Evolutionary conservation across 2,797 vertebrate species (phyloP).

Genomic region (Syngnathus acus): DNA sequence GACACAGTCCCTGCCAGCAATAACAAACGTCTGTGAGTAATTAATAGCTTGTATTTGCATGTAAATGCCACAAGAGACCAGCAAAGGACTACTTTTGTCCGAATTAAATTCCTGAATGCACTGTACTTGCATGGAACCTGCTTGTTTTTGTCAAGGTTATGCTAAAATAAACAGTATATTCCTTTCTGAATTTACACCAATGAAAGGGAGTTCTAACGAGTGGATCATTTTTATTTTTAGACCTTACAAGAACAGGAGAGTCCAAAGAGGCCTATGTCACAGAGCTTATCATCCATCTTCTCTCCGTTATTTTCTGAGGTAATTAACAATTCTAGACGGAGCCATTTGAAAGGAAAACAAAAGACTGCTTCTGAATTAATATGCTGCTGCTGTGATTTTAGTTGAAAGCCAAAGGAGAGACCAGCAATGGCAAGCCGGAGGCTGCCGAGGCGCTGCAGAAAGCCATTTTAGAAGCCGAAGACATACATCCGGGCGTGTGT

Average conservation of each 20-base stretch:
- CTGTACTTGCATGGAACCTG: no score
- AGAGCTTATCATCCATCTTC: slow-evolving; percentile 88
- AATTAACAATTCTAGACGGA: slow-evolving; percentile 26
- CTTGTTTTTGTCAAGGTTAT: no score
- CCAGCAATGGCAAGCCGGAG: slow-evolving; percentile 78
- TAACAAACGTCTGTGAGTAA: no score
- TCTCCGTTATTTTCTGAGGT: slow-evolving; percentile 92
- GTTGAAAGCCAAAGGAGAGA: slow-evolving; percentile 84
- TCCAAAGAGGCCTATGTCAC: slow-evolving; percentile 82
- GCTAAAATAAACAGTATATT: neutral
- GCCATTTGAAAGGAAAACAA: neutral
- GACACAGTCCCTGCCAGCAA: no score
- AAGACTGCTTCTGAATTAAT: neutral
- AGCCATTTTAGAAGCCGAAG: slow-evolving; percentile 85
- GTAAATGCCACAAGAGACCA: no score
- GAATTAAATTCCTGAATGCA: no score
- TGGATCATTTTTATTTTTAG: neutral
- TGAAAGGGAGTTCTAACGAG: neutral
- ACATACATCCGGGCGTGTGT: slow-evolving; percentile 85
- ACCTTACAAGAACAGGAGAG: slow-evolving; percentile 70
- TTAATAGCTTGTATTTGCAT: no score
- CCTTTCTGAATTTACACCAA: neutral
- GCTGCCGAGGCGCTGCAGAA: slow-evolving; percentile 82
- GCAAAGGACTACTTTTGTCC: no score
- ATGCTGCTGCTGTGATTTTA: slow-evolving; percentile 40